Conservation (phyloP, 2,797 vertebrate genomes). For the Eleutherodactylus coqui region DNA sequence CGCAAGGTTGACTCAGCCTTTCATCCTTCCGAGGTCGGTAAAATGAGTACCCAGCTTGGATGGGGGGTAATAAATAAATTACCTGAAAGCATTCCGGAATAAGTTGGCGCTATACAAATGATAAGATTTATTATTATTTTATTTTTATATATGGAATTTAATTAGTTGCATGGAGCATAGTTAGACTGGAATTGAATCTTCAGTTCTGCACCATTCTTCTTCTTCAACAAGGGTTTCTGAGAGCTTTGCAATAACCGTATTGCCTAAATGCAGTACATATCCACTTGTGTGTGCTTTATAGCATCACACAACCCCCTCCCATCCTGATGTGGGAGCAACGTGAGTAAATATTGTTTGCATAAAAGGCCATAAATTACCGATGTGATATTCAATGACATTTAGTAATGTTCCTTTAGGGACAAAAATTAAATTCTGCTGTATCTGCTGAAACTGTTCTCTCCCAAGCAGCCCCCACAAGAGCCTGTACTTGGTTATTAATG, state of each 20-base stretch:
- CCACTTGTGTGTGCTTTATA: background rate
- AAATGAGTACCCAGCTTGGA: too few species aligned
- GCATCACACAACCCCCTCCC: background rate
- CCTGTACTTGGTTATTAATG: slow-evolving; percentile 37
- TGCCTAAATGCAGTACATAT: background rate
- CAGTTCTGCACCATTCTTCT: too few species aligned
- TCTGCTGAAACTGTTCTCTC: slow-evolving; percentile 3
- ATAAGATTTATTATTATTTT: too few species aligned
- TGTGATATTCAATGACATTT: slow-evolving; percentile 52
- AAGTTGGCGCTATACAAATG: too few species aligned
- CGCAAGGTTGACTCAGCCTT: too few species aligned
- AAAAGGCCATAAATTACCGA: slow-evolving; percentile 28
- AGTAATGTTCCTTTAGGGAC: slow-evolving; percentile 45
- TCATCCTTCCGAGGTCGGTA: too few species aligned
- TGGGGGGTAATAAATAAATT: too few species aligned
- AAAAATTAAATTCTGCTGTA: slow-evolving; percentile 35
- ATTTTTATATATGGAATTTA: too few species aligned
- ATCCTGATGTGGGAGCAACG: background rate
- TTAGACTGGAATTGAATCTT: too few species aligned
- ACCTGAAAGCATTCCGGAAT: too few species aligned
- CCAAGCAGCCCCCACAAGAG: slow-evolving; percentile 14
- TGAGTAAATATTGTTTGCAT: slow-evolving; percentile 35
- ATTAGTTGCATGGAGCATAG: too few species aligned
- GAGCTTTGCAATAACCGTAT: background rate
- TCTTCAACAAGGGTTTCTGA: too few species aligned